phyloP scores from a whole-genome alignment of 2,113 vertebrate genomes.

The Mystacornis crossleyi region DNA sequence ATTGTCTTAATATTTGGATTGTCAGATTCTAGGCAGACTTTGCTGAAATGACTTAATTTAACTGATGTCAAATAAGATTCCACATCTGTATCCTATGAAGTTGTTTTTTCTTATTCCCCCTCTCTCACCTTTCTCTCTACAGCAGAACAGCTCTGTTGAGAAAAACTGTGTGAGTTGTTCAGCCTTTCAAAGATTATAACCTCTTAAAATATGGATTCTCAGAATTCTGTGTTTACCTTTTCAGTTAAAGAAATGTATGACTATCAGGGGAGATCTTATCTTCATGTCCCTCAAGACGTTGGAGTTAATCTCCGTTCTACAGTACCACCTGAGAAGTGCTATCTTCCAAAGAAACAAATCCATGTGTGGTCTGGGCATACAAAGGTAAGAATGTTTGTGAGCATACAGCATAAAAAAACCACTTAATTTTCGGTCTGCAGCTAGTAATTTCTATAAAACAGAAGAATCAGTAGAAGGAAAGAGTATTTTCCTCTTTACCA shows the following conservation, averaged over 20 bases:
- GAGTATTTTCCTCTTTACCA: background rate
- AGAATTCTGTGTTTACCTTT: slow-evolving; percentile 22
- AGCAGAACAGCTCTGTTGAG: background rate
- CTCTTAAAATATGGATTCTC: background rate
- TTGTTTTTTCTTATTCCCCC: background rate
- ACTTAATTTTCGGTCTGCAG: background rate
- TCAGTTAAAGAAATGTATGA: slow-evolving; percentile 98
- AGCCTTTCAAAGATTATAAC: background rate
- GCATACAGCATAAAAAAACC: background rate
- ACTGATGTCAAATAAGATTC: background rate
- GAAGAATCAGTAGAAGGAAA: background rate
- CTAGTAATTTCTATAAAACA: background rate
- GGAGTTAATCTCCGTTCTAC: slow-evolving; percentile 92
- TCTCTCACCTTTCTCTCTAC: too few species aligned
- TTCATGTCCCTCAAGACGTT: slow-evolving; percentile 96
- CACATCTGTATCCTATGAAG: background rate
- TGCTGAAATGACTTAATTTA: background rate
- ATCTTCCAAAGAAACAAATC: slow-evolving; percentile 97
- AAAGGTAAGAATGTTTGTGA: slow-evolving; percentile 79
- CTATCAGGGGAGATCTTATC: slow-evolving; percentile 96
- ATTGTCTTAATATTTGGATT: background rate
- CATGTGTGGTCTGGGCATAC: slow-evolving; percentile 98
- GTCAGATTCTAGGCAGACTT: background rate
- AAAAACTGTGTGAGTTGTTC: background rate
- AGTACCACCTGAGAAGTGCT: slow-evolving; percentile 94